These are phyloP conservation scores for Acrossocheilus fasciatus DNA, from an alignment of 2,797 vertebrate genomes.

Conservation along the genomic window DNA sequence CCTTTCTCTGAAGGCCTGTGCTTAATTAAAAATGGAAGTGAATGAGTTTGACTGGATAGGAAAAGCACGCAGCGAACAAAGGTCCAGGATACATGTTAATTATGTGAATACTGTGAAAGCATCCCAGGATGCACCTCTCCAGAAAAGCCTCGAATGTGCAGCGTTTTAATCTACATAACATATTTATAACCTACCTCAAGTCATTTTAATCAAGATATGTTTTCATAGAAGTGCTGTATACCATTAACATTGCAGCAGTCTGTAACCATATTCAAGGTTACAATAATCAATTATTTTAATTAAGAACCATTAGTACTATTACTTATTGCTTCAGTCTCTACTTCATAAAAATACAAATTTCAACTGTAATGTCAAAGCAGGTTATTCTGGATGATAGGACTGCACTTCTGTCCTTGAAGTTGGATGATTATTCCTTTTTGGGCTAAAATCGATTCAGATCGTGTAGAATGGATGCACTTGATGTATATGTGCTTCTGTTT, in stretches of 20 bases:
- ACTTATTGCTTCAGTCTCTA: background rate
- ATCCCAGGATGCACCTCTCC: background rate
- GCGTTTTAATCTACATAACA: background rate
- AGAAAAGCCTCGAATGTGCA: too few relatives aligned
- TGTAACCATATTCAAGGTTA: background rate
- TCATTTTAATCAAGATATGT: background rate
- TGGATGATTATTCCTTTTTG: background rate
- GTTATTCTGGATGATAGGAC: background rate
- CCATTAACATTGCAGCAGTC: background rate
- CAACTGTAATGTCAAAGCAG: background rate
- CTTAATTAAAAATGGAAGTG: too few relatives aligned
- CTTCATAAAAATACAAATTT: background rate
- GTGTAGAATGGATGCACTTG: background rate
- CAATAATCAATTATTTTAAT: background rate
- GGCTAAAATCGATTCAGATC: background rate
- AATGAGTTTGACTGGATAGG: background rate
- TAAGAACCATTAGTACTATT: background rate
- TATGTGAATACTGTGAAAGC: too few relatives aligned
- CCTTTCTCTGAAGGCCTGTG: too few relatives aligned
- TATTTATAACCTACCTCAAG: background rate
- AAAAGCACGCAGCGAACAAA: background rate
- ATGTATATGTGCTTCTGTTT: background rate
- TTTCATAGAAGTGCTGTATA: background rate
- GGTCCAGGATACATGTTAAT: background rate
- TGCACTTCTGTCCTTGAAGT: background rate